Conservation (phyloP, 2,797 vertebrate species). For the Micrastur ruficollis region DNA sequence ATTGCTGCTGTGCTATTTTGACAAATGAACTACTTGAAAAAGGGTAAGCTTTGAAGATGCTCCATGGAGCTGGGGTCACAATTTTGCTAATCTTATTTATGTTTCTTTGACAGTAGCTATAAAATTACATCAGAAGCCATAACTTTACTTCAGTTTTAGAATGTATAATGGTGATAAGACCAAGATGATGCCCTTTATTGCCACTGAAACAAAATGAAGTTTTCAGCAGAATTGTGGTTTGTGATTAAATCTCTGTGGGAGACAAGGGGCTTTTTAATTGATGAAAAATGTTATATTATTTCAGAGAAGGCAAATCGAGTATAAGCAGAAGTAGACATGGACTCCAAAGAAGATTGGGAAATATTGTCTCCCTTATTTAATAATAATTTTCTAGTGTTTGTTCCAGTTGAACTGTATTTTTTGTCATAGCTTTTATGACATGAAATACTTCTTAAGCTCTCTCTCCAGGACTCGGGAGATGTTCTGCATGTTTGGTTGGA, state of each 20-base stretch:
- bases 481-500: neutral
- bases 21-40: accelerated
- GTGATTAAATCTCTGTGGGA: neutral
- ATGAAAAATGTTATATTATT: neutral
- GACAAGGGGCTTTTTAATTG: neutral
- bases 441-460: neutral
- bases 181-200: neutral
- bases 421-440: neutral
- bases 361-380: neutral
- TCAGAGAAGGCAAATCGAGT: neutral
- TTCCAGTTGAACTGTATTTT: neutral
- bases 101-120: neutral
- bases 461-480: neutral
- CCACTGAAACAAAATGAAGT: neutral
- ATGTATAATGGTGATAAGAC: neutral
- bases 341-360: neutral
- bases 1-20: neutral
- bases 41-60: neutral
- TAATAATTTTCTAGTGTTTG: neutral
- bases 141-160: neutral
- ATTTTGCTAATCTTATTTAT: neutral
- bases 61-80: neutral
- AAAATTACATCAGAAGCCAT: neutral
- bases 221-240: neutral
- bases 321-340: neutral